These are phyloP conservation scores for Pseudomyrmex flavicornis DNA, from an alignment of 1,140 invertebrate species.

Conservation along the genomic window DNA sequence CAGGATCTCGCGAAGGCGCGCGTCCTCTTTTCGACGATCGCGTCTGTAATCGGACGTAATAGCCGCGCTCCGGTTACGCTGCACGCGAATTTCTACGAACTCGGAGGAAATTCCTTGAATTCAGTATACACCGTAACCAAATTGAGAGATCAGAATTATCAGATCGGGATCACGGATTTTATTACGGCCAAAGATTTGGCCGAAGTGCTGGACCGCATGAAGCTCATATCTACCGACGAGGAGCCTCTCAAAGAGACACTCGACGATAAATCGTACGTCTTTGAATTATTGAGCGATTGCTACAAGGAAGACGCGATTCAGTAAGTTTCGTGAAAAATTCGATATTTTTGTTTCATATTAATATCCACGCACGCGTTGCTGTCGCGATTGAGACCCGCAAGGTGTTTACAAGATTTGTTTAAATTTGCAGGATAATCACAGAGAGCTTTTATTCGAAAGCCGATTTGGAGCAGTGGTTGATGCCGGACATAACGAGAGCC, in stretches of 20 bases:
- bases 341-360: not conserved
- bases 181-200: constrained; percentile 89
- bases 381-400: not conserved
- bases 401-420: not conserved
- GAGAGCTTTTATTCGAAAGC: constrained; percentile 94
- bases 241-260: constrained; percentile 62
- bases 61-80: constrained; percentile 86
- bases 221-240: constrained; percentile 17
- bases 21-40: constrained; percentile 90
- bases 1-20: constrained; percentile 87
- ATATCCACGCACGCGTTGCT: not conserved
- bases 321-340: constrained; percentile 81
- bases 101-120: constrained; percentile 95
- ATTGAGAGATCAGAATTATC: constrained; percentile 90
- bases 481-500: constrained; percentile 86
- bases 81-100: constrained; percentile 91
- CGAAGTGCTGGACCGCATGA: constrained; percentile 86
- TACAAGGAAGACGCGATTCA: constrained; percentile 87
- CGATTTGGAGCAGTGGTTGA: constrained; percentile 91
- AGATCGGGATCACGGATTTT: constrained; percentile 92
- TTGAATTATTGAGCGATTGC: constrained; percentile 87
- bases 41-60: constrained; percentile 88
- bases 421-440: constrained; percentile 89
- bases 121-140: constrained; percentile 92
- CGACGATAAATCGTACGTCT: constrained; percentile 81